These are phyloP conservation scores for Caenorhabditis wallacei DNA, from an alignment of 2,888 invertebrate species.

Conservation along the genomic window DNA sequence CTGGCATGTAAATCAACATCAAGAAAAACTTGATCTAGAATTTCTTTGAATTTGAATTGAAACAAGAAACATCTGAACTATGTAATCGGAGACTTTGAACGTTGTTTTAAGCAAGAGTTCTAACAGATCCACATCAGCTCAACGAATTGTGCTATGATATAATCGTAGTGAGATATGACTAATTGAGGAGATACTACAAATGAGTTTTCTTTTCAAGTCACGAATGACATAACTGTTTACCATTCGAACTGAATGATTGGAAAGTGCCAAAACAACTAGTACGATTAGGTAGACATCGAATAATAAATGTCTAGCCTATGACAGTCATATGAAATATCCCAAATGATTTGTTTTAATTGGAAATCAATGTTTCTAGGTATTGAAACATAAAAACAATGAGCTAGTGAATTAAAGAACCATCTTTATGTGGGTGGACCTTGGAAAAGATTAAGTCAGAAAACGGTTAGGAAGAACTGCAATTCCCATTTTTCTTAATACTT, in stretches of 20 bases:
- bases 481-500: background rate
- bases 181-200: too few relatives aligned
- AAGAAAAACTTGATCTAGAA: background rate
- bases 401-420: background rate
- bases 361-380: background rate
- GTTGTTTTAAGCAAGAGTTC: background rate
- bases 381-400: background rate
- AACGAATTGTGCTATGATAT: too few relatives aligned
- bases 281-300: background rate
- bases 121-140: too few relatives aligned
- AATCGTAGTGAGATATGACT: too few relatives aligned
- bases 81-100: slow-evolving; percentile 14
- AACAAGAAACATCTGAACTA: slow-evolving; percentile 3
- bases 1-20: background rate
- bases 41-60: background rate
- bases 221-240: background rate
- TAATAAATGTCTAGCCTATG: background rate
- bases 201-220: too few relatives aligned
- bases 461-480: slow-evolving; percentile 30
- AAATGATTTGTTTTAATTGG: background rate
- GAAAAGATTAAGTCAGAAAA: slow-evolving; percentile 10
- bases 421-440: slow-evolving; percentile 6
- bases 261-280: slow-evolving; percentile 22
- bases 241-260: slow-evolving; percentile 6
- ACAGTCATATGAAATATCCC: slow-evolving; percentile 5